These are phyloP conservation scores for Pachycephus smyrnensis DNA, from an alignment of 2,888 invertebrate species.

Conservation along the genomic window DNA sequence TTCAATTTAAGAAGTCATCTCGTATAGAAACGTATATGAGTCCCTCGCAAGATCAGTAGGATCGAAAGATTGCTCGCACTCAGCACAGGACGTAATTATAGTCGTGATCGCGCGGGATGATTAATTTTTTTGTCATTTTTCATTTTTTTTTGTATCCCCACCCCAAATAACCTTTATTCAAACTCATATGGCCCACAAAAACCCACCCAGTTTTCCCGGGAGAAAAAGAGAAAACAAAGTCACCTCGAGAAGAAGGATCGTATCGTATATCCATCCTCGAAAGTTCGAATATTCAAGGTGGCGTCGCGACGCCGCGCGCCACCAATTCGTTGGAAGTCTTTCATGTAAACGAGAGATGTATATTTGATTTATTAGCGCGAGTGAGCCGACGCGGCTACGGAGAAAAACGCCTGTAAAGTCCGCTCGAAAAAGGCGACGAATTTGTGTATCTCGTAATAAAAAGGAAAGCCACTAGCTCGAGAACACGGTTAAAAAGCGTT, in stretches of 20 bases:
- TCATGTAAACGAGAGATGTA: neutral
- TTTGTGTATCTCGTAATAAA: neutral
- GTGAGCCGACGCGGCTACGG: neutral
- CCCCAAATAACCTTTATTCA: neutral
- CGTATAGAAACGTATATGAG: neutral
- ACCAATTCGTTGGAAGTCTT: neutral
- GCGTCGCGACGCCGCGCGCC: too few relatives aligned
- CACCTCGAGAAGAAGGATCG: neutral
- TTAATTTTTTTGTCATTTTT: neutral
- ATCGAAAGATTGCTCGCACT: neutral
- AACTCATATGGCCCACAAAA: neutral
- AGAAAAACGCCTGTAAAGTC: neutral
- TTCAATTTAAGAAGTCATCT: neutral
- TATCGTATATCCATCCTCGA: neutral
- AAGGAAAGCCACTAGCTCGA: conserved; percentile 4
- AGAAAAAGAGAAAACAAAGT: neutral
- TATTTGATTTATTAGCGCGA: neutral
- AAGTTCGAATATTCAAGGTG: neutral
- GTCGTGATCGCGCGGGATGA: neutral
- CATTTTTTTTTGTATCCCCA: neutral
- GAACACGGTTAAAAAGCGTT: conserved; percentile 15
- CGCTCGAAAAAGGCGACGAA: neutral
- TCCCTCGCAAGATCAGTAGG: neutral
- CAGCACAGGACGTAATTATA: neutral
- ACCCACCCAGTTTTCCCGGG: neutral